Evolutionary conservation across 2,113 vertebrate genomes (phyloP), one percentile per base, ranked within the genome.

Genomic region (Ictalurus punctatus): DNA sequence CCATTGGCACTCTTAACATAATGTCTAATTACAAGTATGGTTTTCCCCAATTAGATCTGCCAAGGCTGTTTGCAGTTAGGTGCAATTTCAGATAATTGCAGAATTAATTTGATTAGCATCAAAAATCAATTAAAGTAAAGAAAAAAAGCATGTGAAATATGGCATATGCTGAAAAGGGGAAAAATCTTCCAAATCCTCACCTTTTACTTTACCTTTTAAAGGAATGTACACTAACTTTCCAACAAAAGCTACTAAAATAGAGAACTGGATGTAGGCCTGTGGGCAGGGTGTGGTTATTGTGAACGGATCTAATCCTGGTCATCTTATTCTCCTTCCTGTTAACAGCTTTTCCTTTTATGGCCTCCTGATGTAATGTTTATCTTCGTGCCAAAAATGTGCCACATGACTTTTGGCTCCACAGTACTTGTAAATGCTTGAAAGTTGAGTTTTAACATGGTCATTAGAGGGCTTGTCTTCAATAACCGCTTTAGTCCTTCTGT

Each of bases 301-400:
- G 85, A 92, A 69, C 78, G 90, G 69, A 92, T 92, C 90, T 93
- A 93, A 90, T 93, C 90, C 93, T 92, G 92, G 91, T 94, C 91
- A 19, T 61, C 87, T 12, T 63, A 52, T 85, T 71, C 48, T 85
- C 54, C 56, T 83, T 73, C 90, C 90, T 91, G 91, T 93, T 91
- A 92, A 94, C 92, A 92, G 90, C 0, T 10, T 92, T 92, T 91
- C 95, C 96, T 95, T 95, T 94, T 95, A 95, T 92, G 95, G 95
- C 92, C 92, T 91, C 94, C 95, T 94, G 94, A 94, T 94, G 94
- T 93, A 95, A 93, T 94, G 93, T 87, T 91, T 94, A 94, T 94
- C 92, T 87, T 78, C 87, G 65, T 90, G 90, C 94, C 93, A 95
- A 93, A 95, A 95, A 93, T 94, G 93, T 90, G 93, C 87, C 89